Evolutionary conservation across 2,888 invertebrate genomes (phyloP).

Genomic region (Drosophila maculinotata): DNA sequence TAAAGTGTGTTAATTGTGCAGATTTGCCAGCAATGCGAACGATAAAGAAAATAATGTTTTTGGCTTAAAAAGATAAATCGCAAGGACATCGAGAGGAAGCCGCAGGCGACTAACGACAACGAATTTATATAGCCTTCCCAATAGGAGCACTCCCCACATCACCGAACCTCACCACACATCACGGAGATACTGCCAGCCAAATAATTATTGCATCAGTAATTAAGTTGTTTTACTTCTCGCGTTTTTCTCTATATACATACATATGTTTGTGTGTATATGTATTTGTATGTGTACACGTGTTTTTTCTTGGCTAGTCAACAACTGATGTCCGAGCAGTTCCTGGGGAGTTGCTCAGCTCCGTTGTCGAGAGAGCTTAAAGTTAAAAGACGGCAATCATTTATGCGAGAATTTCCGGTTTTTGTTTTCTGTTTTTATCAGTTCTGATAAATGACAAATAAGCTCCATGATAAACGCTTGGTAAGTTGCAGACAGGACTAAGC

Average conservation of each 20-base stretch:
- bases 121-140: constrained; percentile 32
- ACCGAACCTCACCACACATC: too few species aligned
- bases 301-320: constrained; percentile 10
- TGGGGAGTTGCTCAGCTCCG: too few species aligned
- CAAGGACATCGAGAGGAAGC: constrained; percentile 51
- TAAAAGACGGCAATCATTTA: constrained; percentile 42
- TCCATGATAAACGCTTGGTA: background rate
- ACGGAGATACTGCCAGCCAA: too few species aligned
- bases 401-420: constrained; percentile 4
- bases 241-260: background rate
- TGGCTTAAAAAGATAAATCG: constrained; percentile 79
- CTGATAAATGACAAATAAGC: constrained; percentile 30
- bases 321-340: constrained; percentile 7
- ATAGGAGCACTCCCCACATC: background rate
- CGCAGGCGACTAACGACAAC: constrained; percentile 44
- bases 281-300: constrained; percentile 6
- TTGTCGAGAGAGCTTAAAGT: constrained; percentile 45
- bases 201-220: constrained; percentile 63
- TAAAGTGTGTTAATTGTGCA: constrained; percentile 78
- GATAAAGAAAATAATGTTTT: constrained; percentile 72
- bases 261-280: background rate
- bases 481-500: background rate
- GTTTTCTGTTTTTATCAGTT: constrained; percentile 14
- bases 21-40: constrained; percentile 66
- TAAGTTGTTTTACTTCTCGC: constrained; percentile 46